A percentile compares a stretch with the other conserved stretches of the same genome.
Conservation (phyloP, 1,140 invertebrate genomes). For the Heliconius hermathena region DNA sequence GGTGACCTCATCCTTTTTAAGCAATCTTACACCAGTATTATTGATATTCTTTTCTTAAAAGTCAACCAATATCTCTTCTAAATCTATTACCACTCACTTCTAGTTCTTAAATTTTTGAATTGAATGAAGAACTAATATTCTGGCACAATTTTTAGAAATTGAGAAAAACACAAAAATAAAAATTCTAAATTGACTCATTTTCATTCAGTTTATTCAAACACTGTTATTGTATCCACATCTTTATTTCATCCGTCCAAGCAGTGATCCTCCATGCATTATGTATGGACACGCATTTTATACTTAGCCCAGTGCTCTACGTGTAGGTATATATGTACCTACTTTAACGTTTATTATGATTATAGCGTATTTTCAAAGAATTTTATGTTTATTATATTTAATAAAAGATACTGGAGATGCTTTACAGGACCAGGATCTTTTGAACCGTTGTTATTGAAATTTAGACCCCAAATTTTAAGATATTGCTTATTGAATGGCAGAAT, state of each 20-base stretch:
- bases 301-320: slow-evolving; percentile 23
- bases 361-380: slow-evolving; percentile 9
- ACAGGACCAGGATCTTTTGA: too few relatives aligned
- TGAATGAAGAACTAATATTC: too few relatives aligned
- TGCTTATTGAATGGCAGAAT: too few relatives aligned
- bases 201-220: slow-evolving; percentile 36
- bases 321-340: slow-evolving; percentile 1
- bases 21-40: too few relatives aligned
- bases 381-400: not conserved
- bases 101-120: too few relatives aligned
- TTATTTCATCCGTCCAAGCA: slow-evolving; percentile 32
- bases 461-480: too few relatives aligned
- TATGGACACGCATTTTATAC: slow-evolving; percentile 37
- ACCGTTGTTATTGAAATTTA: too few relatives aligned
- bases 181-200: slow-evolving; percentile 15
- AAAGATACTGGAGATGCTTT: not conserved
- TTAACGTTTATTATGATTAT: slow-evolving; percentile 1
- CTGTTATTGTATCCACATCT: slow-evolving; percentile 26
- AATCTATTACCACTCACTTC: too few relatives aligned
- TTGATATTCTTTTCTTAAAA: too few relatives aligned
- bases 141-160: too few relatives aligned
- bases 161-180: slow-evolving; percentile 5
- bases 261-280: slow-evolving; percentile 47
- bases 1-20: too few relatives aligned
- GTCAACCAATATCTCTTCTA: too few relatives aligned